phyloP scores from a whole-genome alignment of 2,113 vertebrate species.

The Cyphomyrus plagiostoma region DNA sequence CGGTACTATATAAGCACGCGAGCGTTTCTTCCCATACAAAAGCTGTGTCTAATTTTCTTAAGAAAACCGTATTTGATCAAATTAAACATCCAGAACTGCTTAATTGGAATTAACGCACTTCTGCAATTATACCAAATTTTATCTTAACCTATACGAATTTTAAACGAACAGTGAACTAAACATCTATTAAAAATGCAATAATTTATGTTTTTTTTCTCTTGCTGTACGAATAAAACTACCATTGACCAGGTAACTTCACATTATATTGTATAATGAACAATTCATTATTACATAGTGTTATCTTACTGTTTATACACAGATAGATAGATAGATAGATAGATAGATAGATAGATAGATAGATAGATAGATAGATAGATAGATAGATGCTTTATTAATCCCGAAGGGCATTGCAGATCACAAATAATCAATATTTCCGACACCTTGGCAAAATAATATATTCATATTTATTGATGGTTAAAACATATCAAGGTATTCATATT shows the following conservation, averaged over 20 bases:
- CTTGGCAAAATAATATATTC: neutral
- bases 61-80: neutral
- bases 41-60: neutral
- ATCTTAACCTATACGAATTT: neutral
- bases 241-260: neutral
- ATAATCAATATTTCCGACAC: neutral
- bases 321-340: neutral
- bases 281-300: neutral
- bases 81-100: neutral
- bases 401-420: neutral
- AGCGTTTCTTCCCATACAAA: neutral
- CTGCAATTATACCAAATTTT: neutral
- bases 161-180: neutral
- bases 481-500: neutral
- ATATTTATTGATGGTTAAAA: neutral
- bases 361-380: neutral
- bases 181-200: neutral
- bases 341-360: neutral
- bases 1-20: neutral
- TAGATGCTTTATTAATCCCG: neutral
- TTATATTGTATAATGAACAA: neutral
- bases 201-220: neutral
- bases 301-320: neutral
- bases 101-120: neutral
- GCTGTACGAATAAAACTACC: neutral